phyloP scores from a whole-genome alignment of 30 jellyfish, hydroid and myxozoan genomes.

The Hydractinia echinata region DNA sequence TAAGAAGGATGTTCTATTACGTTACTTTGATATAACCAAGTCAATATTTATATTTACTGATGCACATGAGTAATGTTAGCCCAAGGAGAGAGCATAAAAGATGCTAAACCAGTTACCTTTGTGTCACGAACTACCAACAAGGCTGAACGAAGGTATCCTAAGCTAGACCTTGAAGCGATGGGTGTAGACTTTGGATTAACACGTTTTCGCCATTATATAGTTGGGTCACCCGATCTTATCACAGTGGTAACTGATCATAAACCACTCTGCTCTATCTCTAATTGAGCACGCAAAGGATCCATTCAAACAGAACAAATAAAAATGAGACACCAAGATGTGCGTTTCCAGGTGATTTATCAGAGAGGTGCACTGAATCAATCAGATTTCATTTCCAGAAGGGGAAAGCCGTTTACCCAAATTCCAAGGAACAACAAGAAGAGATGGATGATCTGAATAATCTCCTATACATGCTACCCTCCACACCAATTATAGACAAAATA shows the following conservation, averaged over 20 bases:
- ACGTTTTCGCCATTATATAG: not conserved
- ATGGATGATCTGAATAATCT: too few relatives aligned
- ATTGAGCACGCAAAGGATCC: not conserved
- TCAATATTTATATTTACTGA: not conserved
- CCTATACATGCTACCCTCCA: too few relatives aligned
- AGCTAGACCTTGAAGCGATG: slow-evolving; percentile 9
- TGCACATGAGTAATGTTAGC: not conserved
- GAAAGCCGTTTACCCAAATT: too few relatives aligned
- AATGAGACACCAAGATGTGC: not conserved
- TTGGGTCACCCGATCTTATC: not conserved
- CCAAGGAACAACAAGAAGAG: too few relatives aligned
- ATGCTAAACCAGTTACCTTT: not conserved
- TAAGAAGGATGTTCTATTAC: not conserved
- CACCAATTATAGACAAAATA: too few relatives aligned
- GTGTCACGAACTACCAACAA: slow-evolving; percentile 5
- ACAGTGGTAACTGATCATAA: not conserved
- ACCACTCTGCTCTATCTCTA: too few relatives aligned
- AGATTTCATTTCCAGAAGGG: too few relatives aligned
- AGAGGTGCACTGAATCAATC: not conserved
- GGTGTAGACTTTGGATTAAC: slow-evolving; percentile 11
- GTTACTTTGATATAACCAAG: not conserved
- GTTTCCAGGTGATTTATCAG: not conserved
- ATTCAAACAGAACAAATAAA: not conserved
- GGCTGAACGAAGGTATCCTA: not conserved
- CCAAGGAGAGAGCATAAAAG: not conserved